Evolutionary conservation across 2,113 vertebrate species (phyloP).

Genomic region (Ia io): DNA sequence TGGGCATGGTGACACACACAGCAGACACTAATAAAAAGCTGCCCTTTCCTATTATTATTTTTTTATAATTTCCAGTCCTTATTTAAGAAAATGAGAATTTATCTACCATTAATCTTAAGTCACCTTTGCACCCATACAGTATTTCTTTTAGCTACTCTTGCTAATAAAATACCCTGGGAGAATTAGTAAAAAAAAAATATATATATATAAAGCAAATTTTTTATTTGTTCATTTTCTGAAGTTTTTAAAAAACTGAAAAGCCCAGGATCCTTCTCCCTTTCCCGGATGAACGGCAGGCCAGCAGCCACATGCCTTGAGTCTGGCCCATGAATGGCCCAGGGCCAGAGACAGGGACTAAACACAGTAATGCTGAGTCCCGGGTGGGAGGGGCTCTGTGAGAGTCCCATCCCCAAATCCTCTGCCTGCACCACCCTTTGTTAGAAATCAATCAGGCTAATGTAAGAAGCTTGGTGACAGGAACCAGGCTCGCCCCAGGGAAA

Average conservation of each 20-base stretch:
- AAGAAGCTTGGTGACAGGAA: not conserved
- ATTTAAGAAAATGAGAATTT: not conserved
- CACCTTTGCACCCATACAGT: not conserved
- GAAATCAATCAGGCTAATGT: not conserved
- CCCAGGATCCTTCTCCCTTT: no score
- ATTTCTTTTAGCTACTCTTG: not conserved
- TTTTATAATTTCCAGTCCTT: not conserved
- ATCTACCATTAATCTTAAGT: not conserved
- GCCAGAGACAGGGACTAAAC: not conserved
- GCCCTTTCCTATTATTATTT: no score
- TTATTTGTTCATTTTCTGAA: not conserved
- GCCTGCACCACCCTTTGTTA: not conserved
- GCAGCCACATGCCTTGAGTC: accelerated
- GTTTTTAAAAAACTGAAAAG: not conserved
- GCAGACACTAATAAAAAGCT: accelerated
- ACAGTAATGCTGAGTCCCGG: not conserved
- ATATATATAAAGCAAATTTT: not conserved
- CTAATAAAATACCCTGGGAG: not conserved
- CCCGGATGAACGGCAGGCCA: not conserved
- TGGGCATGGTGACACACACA: accelerated
- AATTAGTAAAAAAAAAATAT: not conserved
- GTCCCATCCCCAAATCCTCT: not conserved
- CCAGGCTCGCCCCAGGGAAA: not conserved
- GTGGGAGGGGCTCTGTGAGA: not conserved
- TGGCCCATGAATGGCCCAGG: accelerated